phyloP scores from a whole-genome alignment of 2,113 vertebrate species.

The Okapia johnstoni region DNA sequence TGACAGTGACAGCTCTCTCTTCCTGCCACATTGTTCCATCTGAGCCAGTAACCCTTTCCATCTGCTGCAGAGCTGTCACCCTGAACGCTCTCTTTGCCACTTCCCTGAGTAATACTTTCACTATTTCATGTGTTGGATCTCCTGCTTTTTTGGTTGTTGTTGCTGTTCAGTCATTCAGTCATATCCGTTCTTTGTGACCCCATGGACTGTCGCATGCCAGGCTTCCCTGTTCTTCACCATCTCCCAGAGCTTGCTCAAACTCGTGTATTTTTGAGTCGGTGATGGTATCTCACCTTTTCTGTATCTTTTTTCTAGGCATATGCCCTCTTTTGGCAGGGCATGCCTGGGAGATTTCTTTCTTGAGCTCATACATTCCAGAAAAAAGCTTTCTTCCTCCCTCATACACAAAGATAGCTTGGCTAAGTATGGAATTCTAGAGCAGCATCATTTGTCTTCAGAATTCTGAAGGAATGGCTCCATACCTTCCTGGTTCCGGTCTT shows the following conservation, averaged over 20 bases:
- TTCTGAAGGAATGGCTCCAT: not conserved
- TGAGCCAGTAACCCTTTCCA: not conserved
- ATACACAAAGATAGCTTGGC: not conserved
- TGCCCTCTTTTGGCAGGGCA: not conserved
- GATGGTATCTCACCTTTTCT: not conserved
- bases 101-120: too few species aligned
- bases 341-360: not conserved
- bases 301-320: not conserved
- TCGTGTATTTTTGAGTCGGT: not conserved
- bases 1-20: not conserved
- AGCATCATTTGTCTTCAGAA: not conserved
- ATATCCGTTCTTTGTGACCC: not conserved
- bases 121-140: not conserved
- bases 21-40: not conserved
- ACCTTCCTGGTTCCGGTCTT: not conserved
- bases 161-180: not conserved
- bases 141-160: not conserved
- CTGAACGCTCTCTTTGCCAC: rapidly evolving
- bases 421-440: not conserved
- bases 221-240: not conserved
- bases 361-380: not conserved
- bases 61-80: not conserved
- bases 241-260: not conserved
- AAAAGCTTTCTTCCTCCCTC: not conserved
- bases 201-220: not conserved